phyloP scores from a whole-genome alignment of 2,113 vertebrate species.

The Heterotilapia buettikoferi region DNA sequence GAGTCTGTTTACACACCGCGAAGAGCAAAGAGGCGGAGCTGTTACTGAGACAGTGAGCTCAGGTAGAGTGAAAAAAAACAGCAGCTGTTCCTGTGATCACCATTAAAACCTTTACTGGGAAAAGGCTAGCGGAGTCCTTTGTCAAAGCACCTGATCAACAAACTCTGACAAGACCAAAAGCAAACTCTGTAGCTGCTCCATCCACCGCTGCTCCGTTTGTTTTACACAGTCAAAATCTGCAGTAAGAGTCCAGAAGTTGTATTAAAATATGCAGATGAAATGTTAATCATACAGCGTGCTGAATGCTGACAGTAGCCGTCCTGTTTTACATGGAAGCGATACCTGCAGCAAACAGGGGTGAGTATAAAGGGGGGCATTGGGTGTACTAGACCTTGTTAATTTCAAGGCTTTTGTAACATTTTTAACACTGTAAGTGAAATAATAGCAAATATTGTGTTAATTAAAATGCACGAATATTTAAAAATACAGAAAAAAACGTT shows the following conservation, averaged over 20 bases:
- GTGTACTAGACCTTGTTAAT: not conserved
- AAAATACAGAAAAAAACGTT: not conserved
- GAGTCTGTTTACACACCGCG: not conserved
- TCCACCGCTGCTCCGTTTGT: not conserved
- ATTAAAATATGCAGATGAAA: not conserved
- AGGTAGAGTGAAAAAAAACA: not conserved
- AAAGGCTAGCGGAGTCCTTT: not conserved
- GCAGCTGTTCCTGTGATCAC: not conserved
- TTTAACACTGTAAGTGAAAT: not conserved
- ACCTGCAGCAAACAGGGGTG: not conserved
- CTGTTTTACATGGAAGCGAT: not conserved
- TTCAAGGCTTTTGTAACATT: not conserved
- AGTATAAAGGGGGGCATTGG: not conserved
- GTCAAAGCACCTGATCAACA: not conserved
- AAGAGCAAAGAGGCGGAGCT: not conserved
- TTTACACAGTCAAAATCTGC: not conserved
- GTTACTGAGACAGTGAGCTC: not conserved
- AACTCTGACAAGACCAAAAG: not conserved
- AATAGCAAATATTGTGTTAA: not conserved
- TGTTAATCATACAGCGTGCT: not conserved
- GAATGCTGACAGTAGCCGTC: not conserved
- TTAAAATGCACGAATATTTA: not conserved
- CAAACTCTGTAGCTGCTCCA: not conserved
- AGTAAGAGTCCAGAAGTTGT: not conserved
- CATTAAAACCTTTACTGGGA: not conserved